These are phyloP conservation scores for Psilanteris sp. DNA, from an alignment of 1,140 invertebrate species.

Conservation along the genomic window DNA sequence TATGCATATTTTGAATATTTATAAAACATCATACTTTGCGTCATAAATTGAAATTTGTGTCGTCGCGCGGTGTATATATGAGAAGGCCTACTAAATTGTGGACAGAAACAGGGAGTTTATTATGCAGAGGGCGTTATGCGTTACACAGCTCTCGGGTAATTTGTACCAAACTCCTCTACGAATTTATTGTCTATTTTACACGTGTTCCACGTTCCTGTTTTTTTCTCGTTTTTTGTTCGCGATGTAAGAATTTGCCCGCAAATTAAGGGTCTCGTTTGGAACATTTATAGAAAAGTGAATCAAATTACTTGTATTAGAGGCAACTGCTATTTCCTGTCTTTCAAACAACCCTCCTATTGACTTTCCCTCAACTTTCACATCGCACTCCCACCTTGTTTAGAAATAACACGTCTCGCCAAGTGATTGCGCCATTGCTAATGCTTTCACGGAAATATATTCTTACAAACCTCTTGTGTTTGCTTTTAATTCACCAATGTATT, in stretches of 20 bases:
- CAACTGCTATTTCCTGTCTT: conserved; percentile 44
- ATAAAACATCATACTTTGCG: conserved; percentile 16
- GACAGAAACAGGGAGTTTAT: conserved; percentile 24
- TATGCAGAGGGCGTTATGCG: conserved; percentile 38
- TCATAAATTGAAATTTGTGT: conserved; percentile 39
- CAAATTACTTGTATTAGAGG: conserved; percentile 52
- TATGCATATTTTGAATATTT: conserved; percentile 38
- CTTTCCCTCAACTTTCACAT: conserved; percentile 39
- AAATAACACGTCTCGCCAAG: conserved; percentile 36
- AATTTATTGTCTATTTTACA: conserved; percentile 25
- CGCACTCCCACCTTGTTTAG: conserved; percentile 26
- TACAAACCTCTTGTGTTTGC: no score
- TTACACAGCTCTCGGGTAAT: conserved; percentile 27
- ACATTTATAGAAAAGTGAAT: conserved; percentile 52
- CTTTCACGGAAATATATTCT: no score
- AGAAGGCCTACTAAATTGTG: conserved; percentile 30
- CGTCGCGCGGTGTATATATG: conserved; percentile 24
- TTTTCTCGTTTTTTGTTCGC: no score
- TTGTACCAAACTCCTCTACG: conserved; percentile 14
- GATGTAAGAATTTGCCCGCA: neutral
- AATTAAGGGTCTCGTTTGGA: conserved; percentile 38
- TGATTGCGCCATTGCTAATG: conserved; percentile 36
- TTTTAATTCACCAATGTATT: no score
- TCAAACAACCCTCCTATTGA: conserved; percentile 34
- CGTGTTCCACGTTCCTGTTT: no score